Base-by-base conservation (phyloP, 1,140 invertebrate genomes). In the Drosophila insularis region DNA sequence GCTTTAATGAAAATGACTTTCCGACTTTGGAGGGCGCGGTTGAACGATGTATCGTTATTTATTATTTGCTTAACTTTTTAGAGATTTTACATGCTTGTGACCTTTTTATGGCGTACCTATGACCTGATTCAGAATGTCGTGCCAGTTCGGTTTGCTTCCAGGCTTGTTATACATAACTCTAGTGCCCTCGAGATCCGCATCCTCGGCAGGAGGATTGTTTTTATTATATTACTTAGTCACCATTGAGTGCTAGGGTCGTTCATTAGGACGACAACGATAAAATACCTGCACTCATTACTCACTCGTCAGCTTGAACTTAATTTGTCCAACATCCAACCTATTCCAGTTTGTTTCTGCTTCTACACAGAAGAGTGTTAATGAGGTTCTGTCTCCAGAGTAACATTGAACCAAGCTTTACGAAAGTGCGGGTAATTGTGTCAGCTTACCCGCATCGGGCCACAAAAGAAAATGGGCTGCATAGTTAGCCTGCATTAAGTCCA, bases 391-490 rank as follows among this genome's bases (percentile, higher is more conserved):
- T 72, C 74, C 66, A 59, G 72, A 80, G 63, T 78, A 65, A 69
- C 68, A 55, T 65, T 55, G 64, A 55, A 56, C 68, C 32, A 39
- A 56, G 23, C 3, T 32, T 40, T 40, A 6, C 56, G 69, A 54
- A 63, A 68, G 63, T 71, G 58, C 58, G 71, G 63, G 73, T 79
- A 74, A 79, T 80, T 80, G 77, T 80, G 71, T 79, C 78, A 81
- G 63, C 78, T 80, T 81, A 76, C 68, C 72, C 64, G 56, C 73
- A 76, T 65, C 66, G 76, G 56, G 50, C 21, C 39, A 56, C 37
- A 50, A 63, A 37, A 70, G 63, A 35, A 50, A 50, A 21, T 23
- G 21, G 31, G 46, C 61, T 64, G 65, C 64, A 55, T 70, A 46
- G 40, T 21, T 43, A 61, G 50, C 70, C 74, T 64, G 63, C 46